Evolutionary conservation across 2,113 vertebrate genomes (phyloP), one percentile per base, ranked within the genome.

Genomic region (Numida meleagris): DNA sequence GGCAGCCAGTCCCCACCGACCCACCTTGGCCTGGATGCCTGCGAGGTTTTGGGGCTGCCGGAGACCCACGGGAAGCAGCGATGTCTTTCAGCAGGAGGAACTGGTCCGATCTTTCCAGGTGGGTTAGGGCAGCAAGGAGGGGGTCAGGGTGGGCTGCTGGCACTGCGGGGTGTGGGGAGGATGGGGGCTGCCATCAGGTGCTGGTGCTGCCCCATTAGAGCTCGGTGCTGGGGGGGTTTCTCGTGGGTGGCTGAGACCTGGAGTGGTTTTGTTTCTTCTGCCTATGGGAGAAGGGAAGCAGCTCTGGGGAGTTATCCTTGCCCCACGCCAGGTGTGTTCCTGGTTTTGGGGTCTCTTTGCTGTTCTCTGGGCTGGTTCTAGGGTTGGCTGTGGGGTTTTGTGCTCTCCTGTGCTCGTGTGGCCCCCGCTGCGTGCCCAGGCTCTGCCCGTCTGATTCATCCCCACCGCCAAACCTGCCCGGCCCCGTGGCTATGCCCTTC

Each of bases 21-120:
- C 65, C 72, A 4, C 38, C 75, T 58, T 6, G 84, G 71, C 29
- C 85, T 95, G 38, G 72, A 89, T 93, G 93, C 65, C 55, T 1
- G 59, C 25, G 5, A 2, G 15, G 11, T 67, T 80, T 23, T 20
- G 72, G 68, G 46, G 25, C 65, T 88, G 38, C 67, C 63, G 92
- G 89, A 96, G 36, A 77, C 68, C 66, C 71, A 6, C 6, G 1
- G 59, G 9, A 46, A 33, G 94, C 76, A 53, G 93, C 19, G 20
- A 99, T 99, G 99, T 98, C 99, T 53, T 87, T 96, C 6, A 97
- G 95, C 96, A 98, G 99, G 82, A 99, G 98, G 96, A 98, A 98
- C 96, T 99, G 99, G 99, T 99, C 99, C 0, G 98, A 98, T 85
- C 97, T 99, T 93, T 99, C 99, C 97, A 99, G 98, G 99, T 99